These are phyloP conservation scores for Cheilosia variabilis DNA, from an alignment of 2,888 invertebrate species.

Conservation along the genomic window DNA sequence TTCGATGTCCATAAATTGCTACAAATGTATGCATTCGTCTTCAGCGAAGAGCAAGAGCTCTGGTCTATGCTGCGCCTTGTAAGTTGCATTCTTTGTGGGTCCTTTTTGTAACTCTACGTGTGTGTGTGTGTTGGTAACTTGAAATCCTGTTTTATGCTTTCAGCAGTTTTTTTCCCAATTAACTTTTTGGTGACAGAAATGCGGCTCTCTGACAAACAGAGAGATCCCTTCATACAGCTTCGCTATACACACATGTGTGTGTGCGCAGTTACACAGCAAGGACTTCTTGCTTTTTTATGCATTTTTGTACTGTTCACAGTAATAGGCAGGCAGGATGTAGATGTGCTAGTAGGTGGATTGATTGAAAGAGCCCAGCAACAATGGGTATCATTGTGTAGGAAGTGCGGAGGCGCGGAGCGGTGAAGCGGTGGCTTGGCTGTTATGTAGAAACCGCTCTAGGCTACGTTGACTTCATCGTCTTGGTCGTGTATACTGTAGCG, in stretches of 20 bases:
- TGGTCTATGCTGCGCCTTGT: slow-evolving; percentile 11
- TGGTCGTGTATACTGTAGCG: slow-evolving; percentile 24
- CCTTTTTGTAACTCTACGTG: background rate
- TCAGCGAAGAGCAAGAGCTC: slow-evolving; percentile 36
- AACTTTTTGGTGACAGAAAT: slow-evolving; percentile 72
- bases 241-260: slow-evolving; percentile 27
- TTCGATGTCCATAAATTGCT: slow-evolving; percentile 70
- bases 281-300: slow-evolving; percentile 2
- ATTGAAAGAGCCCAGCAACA: slow-evolving; percentile 54
- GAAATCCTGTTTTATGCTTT: slow-evolving; percentile 61
- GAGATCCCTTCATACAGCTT: slow-evolving; percentile 16
- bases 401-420: slow-evolving; percentile 8
- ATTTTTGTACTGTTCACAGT: slow-evolving; percentile 53
- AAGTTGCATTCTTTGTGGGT: slow-evolving; percentile 16
- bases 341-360: slow-evolving; percentile 52
- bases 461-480: slow-evolving; percentile 65
- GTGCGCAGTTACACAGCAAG: slow-evolving; percentile 23
- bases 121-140: slow-evolving; percentile 32
- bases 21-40: slow-evolving; percentile 71
- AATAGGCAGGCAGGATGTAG: slow-evolving; percentile 71
- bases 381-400: slow-evolving; percentile 29
- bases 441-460: slow-evolving; percentile 65
- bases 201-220: slow-evolving; percentile 43
- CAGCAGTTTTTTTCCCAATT: slow-evolving; percentile 69
- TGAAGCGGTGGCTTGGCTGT: slow-evolving; percentile 57